A percentile compares a stretch with the other conserved stretches of the same genome.
These are phyloP conservation scores for Eustalomyia histrio DNA, from an alignment of 2,888 invertebrate species.

Conservation along the genomic window DNA sequence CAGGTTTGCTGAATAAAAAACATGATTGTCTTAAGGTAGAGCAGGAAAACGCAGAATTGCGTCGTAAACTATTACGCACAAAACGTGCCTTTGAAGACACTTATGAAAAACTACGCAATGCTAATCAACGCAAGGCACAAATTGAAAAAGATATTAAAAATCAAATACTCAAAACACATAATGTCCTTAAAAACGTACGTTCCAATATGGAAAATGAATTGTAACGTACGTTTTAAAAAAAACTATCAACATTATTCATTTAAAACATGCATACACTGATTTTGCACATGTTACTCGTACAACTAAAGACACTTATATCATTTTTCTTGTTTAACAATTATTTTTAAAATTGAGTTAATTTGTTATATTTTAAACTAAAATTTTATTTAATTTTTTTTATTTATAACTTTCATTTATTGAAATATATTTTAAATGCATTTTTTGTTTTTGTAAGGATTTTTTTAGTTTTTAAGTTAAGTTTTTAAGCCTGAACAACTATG, in stretches of 20 bases:
- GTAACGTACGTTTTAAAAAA: conserved; percentile 69
- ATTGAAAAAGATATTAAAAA: conserved; percentile 91
- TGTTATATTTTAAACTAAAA: not conserved
- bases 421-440: not conserved
- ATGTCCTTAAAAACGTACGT: conserved; percentile 87
- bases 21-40: conserved; percentile 81
- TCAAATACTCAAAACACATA: conserved; percentile 89
- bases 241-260: conserved; percentile 4
- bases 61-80: conserved; percentile 85
- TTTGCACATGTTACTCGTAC: conserved; percentile 32
- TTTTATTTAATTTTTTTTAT: not conserved
- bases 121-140: conserved; percentile 89
- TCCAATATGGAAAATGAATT: conserved; percentile 84
- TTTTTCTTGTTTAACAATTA: not conserved
- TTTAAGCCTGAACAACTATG: not conserved
- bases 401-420: not conserved
- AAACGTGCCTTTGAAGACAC: conserved; percentile 89
- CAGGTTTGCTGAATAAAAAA: conserved; percentile 38
- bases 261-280: not conserved
- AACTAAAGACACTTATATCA: conserved; percentile 30
- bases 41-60: conserved; percentile 86
- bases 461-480: conserved; percentile 1
- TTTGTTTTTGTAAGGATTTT: not conserved
- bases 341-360: not conserved
- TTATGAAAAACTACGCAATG: conserved; percentile 85